Evolutionary conservation across 2,113 vertebrate species (phyloP).

Genomic region (Poicephalus meyeri): DNA sequence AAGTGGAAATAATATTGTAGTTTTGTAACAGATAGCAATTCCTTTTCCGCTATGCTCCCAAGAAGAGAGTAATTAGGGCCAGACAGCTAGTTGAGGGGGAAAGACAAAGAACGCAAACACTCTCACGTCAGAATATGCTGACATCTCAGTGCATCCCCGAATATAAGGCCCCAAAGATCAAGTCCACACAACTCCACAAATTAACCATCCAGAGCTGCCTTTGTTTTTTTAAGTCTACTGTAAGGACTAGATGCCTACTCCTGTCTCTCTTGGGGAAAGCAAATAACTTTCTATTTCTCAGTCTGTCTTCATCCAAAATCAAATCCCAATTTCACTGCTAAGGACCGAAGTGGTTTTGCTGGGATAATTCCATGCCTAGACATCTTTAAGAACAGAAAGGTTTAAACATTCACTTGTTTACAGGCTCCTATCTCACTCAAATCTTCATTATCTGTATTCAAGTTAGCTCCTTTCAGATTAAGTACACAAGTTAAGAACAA

Average conservation of each 20-base stretch:
- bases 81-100: neutral
- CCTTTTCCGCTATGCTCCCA: neutral
- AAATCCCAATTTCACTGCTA: neutral
- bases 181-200: neutral
- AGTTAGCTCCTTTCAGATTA: neutral
- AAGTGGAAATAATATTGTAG: neutral
- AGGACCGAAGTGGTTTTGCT: neutral
- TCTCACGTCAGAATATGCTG: neutral
- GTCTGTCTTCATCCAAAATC: neutral
- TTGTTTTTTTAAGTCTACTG: neutral
- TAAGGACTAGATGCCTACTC: neutral
- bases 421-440: neutral
- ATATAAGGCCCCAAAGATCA: neutral
- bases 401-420: neutral
- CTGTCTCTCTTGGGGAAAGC: neutral
- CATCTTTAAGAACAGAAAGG: neutral
- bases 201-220: neutral
- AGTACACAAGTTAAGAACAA: neutral
- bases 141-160: neutral
- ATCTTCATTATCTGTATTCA: neutral
- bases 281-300: neutral
- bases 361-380: neutral
- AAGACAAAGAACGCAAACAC: fast-evolving
- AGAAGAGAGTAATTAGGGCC: neutral
- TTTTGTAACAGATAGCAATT: neutral